Percentiles rank a stretch among this genome's conserved stretches.
phyloP scores from a whole-genome alignment of 2,113 vertebrate genomes.

The Copsychus sechellarum region DNA sequence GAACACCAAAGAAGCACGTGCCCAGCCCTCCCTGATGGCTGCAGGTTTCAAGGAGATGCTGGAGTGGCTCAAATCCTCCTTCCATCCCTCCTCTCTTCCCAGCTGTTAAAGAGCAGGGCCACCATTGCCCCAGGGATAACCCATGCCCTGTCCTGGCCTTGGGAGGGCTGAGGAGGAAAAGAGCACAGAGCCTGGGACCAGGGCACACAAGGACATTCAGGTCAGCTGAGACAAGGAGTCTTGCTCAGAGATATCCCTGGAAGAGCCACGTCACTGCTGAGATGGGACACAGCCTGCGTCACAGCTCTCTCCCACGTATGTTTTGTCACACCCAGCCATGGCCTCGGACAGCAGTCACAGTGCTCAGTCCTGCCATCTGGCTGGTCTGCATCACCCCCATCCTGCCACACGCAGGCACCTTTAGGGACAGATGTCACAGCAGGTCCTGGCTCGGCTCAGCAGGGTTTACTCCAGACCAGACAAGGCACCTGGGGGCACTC shows the following conservation, averaged over 20 bases:
- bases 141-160: neutral
- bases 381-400: neutral
- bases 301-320: neutral
- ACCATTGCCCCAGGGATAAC: neutral
- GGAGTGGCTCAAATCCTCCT: neutral
- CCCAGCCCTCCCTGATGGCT: neutral
- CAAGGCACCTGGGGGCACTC: neutral
- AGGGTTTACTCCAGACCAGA: neutral
- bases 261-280: neutral
- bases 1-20: neutral
- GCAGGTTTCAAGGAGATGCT: neutral
- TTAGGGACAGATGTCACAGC: neutral
- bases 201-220: neutral
- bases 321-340: neutral
- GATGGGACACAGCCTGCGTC: neutral
- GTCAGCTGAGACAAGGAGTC: neutral
- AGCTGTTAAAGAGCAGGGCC: neutral
- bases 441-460: fast-evolving
- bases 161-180: neutral
- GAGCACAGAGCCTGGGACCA: neutral
- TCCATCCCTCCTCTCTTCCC: neutral
- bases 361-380: neutral
- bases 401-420: neutral
- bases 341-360: fast-evolving
- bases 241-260: neutral